Evolutionary conservation across 2,888 invertebrate species (phyloP).

Genomic region (Aspidapion aeneum): DNA sequence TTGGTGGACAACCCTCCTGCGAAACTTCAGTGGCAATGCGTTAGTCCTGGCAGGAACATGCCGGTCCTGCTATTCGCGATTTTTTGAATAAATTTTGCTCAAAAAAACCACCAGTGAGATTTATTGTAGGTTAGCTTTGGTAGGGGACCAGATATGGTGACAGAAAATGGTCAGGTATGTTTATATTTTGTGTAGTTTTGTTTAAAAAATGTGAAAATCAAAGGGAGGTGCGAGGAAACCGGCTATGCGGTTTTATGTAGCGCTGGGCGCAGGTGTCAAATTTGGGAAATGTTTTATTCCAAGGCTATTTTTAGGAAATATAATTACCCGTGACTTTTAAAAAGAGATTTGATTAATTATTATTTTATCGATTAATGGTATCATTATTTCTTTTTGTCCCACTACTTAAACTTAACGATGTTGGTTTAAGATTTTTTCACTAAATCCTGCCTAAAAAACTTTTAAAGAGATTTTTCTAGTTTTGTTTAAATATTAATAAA

Average conservation of each 20-base stretch:
- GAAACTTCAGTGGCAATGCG: constrained; percentile 36
- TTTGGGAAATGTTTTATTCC: neutral
- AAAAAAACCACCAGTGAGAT: constrained; percentile 14
- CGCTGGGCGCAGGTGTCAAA: neutral
- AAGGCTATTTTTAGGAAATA: neutral
- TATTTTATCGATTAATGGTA: too few relatives aligned
- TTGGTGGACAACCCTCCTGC: constrained; percentile 36
- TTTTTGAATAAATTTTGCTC: constrained; percentile 25
- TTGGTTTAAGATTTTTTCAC: too few relatives aligned
- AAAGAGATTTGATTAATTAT: too few relatives aligned
- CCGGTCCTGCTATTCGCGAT: constrained; percentile 35
- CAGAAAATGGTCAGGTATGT: constrained; percentile 46
- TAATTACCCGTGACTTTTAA: neutral
- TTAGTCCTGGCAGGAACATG: constrained; percentile 39
- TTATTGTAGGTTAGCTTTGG: constrained; percentile 19
- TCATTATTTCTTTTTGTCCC: too few relatives aligned
- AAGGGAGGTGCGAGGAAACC: neutral
- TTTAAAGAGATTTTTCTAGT: too few relatives aligned
- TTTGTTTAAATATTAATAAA: too few relatives aligned
- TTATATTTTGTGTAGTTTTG: neutral
- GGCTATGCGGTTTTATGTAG: neutral
- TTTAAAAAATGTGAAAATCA: neutral
- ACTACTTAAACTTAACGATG: too few relatives aligned
- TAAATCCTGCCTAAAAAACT: too few relatives aligned
- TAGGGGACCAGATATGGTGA: constrained; percentile 40